Conservation (phyloP, 2,113 vertebrate species). For the Gopherus flavomarginatus region DNA sequence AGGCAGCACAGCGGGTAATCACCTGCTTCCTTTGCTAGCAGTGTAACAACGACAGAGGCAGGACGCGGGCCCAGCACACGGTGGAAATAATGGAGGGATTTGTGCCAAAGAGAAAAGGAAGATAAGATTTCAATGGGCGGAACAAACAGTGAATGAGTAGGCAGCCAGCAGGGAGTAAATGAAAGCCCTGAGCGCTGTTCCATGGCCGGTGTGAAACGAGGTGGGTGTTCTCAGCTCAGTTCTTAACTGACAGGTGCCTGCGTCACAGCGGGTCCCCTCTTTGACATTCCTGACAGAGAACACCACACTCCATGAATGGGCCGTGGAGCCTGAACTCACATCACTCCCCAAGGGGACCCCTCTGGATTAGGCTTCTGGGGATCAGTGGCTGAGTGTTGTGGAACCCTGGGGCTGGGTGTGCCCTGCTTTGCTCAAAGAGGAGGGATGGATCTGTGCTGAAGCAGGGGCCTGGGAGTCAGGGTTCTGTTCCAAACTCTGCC, state of each 20-base stretch:
- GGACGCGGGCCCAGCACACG: neutral
- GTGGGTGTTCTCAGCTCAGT: neutral
- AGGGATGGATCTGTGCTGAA: neutral
- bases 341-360: neutral
- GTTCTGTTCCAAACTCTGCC: neutral
- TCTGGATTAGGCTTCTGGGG: neutral
- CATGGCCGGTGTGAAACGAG: neutral
- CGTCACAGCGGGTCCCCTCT: neutral
- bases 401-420: accelerated
- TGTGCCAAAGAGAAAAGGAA: neutral
- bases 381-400: too few relatives aligned
- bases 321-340: neutral
- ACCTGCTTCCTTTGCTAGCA: neutral
- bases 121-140: neutral
- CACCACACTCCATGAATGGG: too few relatives aligned
- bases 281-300: neutral
- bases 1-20: neutral
- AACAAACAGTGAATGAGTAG: neutral
- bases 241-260: neutral
- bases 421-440: neutral
- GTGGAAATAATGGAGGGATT: neutral
- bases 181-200: neutral
- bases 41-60: neutral
- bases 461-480: neutral
- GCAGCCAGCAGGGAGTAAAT: neutral